phyloP scores from a whole-genome alignment of 2,888 invertebrate species.

The Plagodis dolabraria region DNA sequence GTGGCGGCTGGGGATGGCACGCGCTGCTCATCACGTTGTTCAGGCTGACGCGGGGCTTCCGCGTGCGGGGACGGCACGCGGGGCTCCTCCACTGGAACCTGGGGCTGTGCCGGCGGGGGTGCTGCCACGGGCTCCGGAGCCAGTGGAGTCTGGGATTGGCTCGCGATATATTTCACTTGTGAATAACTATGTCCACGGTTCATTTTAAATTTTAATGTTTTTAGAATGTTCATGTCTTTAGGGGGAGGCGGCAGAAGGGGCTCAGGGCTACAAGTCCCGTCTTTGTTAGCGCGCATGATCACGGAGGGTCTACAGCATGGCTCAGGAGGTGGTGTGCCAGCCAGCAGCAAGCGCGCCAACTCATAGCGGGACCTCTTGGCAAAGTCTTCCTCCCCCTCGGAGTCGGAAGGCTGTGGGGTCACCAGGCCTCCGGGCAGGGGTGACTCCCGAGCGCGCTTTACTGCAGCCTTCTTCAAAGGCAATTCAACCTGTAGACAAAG shows the following conservation, averaged over 20 bases:
- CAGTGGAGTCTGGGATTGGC: conserved; percentile 58
- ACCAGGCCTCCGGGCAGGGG: conserved; percentile 76
- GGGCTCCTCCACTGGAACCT: conserved; percentile 44
- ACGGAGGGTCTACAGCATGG: conserved; percentile 87
- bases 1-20: conserved; percentile 42
- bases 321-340: conserved; percentile 83
- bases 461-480: conserved; percentile 71
- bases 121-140: conserved; percentile 50
- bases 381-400: conserved; percentile 88
- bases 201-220: conserved; percentile 90
- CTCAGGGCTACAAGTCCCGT: conserved; percentile 88
- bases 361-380: conserved; percentile 78
- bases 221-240: conserved; percentile 86
- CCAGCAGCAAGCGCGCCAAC: conserved; percentile 80
- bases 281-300: conserved; percentile 93
- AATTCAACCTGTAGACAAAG: conserved; percentile 78
- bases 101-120: conserved; percentile 58
- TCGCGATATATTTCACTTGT: conserved; percentile 85
- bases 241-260: conserved; percentile 66
- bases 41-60: conserved; percentile 16
- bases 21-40: conserved; percentile 30
- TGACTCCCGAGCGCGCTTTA: conserved; percentile 67
- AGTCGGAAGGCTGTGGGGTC: conserved; percentile 94
- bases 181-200: conserved; percentile 87
- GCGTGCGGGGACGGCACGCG: conserved; percentile 46